Percentiles rank a stretch among this genome's conserved stretches.
These are phyloP conservation scores for Graphium colonna DNA, from an alignment of 2,888 invertebrate species.

Conservation along the genomic window DNA sequence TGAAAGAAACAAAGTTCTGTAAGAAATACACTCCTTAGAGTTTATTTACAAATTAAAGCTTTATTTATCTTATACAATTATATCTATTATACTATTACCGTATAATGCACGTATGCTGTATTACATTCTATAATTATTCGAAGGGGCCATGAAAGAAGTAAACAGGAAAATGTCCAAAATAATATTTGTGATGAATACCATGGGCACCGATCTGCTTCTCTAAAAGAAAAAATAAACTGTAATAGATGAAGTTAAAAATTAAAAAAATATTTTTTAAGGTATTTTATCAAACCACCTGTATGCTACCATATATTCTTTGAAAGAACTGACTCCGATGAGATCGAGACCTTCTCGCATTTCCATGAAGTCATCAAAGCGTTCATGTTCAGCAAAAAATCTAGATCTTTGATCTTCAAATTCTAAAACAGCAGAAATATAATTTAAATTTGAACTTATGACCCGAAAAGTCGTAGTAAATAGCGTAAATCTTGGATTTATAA, in stretches of 20 bases:
- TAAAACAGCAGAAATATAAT: conserved; percentile 23
- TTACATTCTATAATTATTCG: conserved; percentile 89
- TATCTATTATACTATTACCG: conserved; percentile 70
- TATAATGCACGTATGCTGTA: conserved; percentile 90
- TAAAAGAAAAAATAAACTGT: conserved; percentile 37
- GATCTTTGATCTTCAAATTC: conserved; percentile 91
- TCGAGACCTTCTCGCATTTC: conserved; percentile 91
- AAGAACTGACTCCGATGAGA: conserved; percentile 81
- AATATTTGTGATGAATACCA: conserved; percentile 85
- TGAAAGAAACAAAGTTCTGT: conserved; percentile 39
- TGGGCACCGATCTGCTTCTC: conserved; percentile 75
- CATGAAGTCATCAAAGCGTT: conserved; percentile 90
- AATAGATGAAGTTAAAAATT: not conserved
- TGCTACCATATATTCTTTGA: conserved; percentile 79
- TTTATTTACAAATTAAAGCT: no score
- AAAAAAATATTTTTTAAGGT: not conserved
- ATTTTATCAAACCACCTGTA: conserved; percentile 57
- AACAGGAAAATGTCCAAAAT: conserved; percentile 87
- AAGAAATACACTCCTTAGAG: no score
- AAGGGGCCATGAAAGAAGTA: conserved; percentile 91
- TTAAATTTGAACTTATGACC: not conserved
- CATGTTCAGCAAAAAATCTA: conserved; percentile 89
- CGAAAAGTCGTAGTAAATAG: not conserved
- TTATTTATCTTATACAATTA: no score
- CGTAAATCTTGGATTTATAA: no score